Percentiles rank a stretch among this genome's conserved stretches.
Evolutionary conservation across 2,797 vertebrate species (phyloP).

Genomic region (Aplochiton taeniatus): DNA sequence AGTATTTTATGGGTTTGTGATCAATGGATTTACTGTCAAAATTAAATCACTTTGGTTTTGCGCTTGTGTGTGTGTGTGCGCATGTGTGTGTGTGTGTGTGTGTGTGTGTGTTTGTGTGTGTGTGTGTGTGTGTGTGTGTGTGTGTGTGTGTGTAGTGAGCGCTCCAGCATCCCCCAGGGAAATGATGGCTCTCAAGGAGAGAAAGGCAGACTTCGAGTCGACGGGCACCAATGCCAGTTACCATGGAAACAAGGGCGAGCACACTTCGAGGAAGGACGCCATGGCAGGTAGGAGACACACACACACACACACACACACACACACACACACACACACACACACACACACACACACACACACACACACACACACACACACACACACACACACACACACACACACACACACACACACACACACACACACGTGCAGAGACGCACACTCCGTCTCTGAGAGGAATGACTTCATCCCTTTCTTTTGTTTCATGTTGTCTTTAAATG

Average conservation of each 20-base stretch:
- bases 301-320: slow-evolving; percentile 11
- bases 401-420: neutral
- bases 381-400: slow-evolving; percentile 1
- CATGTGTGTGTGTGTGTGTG: neutral
- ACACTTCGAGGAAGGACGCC: slow-evolving; percentile 95
- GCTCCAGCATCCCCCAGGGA: slow-evolving; percentile 97
- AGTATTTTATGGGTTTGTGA: too few relatives aligned
- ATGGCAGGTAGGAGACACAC: slow-evolving; percentile 83
- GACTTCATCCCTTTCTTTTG: too few relatives aligned
- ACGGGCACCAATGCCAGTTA: slow-evolving; percentile 90
- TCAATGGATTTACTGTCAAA: too few relatives aligned
- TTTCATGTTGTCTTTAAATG: too few relatives aligned
- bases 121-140: slow-evolving; percentile 24
- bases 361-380: slow-evolving; percentile 5
- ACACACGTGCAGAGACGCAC: too few relatives aligned
- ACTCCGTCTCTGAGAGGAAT: too few relatives aligned
- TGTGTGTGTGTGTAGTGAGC: slow-evolving; percentile 78
- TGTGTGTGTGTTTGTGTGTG: slow-evolving; percentile 9
- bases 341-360: neutral
- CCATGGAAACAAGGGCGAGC: slow-evolving; percentile 94
- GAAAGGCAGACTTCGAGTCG: slow-evolving; percentile 94
- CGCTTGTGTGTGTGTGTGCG: slow-evolving; percentile 2
- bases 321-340: slow-evolving; percentile 20
- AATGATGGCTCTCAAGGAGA: slow-evolving; percentile 96
- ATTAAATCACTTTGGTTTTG: neutral